phyloP scores from a whole-genome alignment of 2,113 vertebrate genomes.

The Capricornis sumatraensis region DNA sequence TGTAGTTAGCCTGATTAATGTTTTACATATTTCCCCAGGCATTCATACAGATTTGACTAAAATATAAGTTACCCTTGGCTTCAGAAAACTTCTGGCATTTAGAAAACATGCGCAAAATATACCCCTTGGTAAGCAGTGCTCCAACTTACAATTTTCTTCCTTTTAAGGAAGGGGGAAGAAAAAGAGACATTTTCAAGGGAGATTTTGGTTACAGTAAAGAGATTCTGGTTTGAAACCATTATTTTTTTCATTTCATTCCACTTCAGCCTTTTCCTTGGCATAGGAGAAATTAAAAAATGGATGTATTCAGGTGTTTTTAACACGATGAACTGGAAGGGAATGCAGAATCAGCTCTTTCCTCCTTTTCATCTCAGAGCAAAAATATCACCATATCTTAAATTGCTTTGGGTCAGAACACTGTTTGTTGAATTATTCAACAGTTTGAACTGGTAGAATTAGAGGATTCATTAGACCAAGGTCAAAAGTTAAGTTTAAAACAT shows the following conservation, averaged over 20 bases:
- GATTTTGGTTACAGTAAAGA: slow-evolving; percentile 16
- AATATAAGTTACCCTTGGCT: slow-evolving; percentile 49
- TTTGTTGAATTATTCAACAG: slow-evolving; percentile 72
- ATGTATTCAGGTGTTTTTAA: slow-evolving; percentile 51
- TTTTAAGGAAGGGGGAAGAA: slow-evolving; percentile 1
- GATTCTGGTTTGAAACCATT: slow-evolving; percentile 26
- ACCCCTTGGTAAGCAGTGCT: neutral
- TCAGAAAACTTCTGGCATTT: slow-evolving; percentile 43
- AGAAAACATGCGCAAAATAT: slow-evolving; percentile 54
- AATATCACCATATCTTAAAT: slow-evolving; percentile 62
- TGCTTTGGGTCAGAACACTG: slow-evolving; percentile 27
- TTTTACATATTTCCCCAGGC: slow-evolving; percentile 64
- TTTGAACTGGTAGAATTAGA: slow-evolving; percentile 72
- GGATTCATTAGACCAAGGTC: slow-evolving; percentile 55
- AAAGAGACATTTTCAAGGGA: neutral
- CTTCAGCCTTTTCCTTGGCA: neutral
- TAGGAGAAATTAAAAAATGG: neutral
- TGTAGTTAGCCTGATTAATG: slow-evolving; percentile 59
- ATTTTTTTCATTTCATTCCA: slow-evolving; percentile 1
- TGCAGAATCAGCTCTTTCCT: slow-evolving; percentile 38
- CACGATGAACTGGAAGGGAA: neutral
- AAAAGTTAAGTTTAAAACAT: slow-evolving; percentile 68
- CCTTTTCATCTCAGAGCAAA: slow-evolving; percentile 22
- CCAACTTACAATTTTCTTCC: slow-evolving; percentile 47
- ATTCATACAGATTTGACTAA: slow-evolving; percentile 48